Base-by-base conservation (phyloP, 35 echinoderm and acorn worm species). In the Chiridota heheva region DNA sequence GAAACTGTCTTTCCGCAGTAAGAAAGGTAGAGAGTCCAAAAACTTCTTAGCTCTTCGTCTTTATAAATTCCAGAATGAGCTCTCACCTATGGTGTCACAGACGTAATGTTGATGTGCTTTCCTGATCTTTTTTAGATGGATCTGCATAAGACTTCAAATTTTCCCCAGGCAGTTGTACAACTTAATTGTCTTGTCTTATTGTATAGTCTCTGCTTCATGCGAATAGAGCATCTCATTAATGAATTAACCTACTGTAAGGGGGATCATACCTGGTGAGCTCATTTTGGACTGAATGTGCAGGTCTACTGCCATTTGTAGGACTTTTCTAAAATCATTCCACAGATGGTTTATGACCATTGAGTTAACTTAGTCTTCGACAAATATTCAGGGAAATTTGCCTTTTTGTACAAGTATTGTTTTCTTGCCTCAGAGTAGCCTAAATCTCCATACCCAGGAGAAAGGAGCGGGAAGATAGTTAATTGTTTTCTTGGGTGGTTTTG, bases 51-150 rank as follows among this genome's bases (percentile, higher is more conserved):
- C 51, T 58, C 31, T 42, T 44, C 25, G 44, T 70, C 35, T 73
- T 85, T 24, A 72, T 73, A 44, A 74, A 85, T 26, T 12, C 33
- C 34, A 41, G 60, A 17, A 60, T 45, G 26, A 38, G 69, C 28
- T 72, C 75, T 27, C 49, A 18, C 29, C 57, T 74, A 13, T 73
- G 24, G 24, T 16, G 15, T 34, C 12, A 37, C 17, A 72, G 69
- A 46, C 48, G n/a, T 84, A 4, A 35, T 5, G 24, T 40, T 25
- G 31, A 25, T 7, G 38, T 28, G 27, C 26, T 46, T 67, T 31
- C 39, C 47, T 77, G 12, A 77, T 13, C 13, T 58, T 20, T 57
- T 2, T 77, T 18, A 58, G 47, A 77, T 17, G 55, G 13, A 33
- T 13, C 2, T 55, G 51, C 40, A 32, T 53, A 36, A 33, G 8